Conservation (phyloP, 2,113 vertebrate species). For the Phyllostomus discolor region DNA sequence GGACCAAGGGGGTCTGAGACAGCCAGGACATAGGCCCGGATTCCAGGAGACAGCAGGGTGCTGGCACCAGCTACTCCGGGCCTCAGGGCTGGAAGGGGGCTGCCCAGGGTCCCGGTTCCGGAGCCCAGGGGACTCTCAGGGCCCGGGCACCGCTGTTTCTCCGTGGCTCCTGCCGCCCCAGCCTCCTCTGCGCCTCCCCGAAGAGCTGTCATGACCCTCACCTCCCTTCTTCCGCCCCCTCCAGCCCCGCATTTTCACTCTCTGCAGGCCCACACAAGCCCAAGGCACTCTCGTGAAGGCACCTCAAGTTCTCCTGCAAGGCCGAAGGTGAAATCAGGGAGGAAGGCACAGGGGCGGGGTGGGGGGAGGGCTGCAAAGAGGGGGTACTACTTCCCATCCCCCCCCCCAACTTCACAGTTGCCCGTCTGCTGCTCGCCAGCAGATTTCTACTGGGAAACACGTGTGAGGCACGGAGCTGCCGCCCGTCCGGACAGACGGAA, state of each 20-base stretch:
- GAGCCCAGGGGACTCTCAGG: background rate
- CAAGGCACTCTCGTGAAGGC: background rate
- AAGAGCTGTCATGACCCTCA: background rate
- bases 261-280: background rate
- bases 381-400: background rate
- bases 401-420: background rate
- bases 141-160: background rate
- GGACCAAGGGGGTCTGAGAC: background rate
- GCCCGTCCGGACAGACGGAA: background rate
- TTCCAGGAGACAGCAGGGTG: background rate
- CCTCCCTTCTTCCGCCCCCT: no score
- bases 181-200: background rate
- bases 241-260: background rate
- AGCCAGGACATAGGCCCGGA: background rate
- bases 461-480: background rate
- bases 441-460: background rate
- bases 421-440: background rate
- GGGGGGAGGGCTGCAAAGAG: no score
- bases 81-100: background rate
- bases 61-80: background rate
- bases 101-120: background rate
- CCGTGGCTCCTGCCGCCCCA: background rate
- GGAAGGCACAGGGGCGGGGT: background rate
- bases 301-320: background rate
- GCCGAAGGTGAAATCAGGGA: background rate